These are phyloP conservation scores for Lindbergichthys nudifrons DNA, from an alignment of 2,797 vertebrate genomes.

Conservation along the genomic window DNA sequence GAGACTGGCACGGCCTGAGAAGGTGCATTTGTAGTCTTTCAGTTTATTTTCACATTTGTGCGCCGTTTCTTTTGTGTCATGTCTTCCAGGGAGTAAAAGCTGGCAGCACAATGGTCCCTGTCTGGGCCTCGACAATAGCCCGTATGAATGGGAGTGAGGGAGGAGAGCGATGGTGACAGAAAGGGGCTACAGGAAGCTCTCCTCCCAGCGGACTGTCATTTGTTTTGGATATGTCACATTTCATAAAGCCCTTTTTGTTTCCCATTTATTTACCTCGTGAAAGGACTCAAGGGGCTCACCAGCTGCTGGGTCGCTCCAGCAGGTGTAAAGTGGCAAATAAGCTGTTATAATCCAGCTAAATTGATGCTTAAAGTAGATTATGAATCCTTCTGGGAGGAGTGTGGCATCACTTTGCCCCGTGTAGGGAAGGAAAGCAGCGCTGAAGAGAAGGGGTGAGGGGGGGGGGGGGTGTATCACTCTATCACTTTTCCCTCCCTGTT, in stretches of 20 bases:
- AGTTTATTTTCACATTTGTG: conserved; percentile 51
- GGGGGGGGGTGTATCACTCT: conserved; percentile 56
- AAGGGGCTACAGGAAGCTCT: conserved; percentile 52
- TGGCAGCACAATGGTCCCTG: conserved; percentile 77
- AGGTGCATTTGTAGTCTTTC: conserved; percentile 34
- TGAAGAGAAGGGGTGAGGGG: conserved; percentile 51
- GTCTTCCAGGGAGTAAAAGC: conserved; percentile 67
- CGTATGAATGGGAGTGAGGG: conserved; percentile 71
- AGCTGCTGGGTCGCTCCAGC: conserved; percentile 25
- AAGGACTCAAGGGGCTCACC: conserved; percentile 15
- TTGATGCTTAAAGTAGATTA: conserved; percentile 39
- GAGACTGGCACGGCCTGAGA: conserved; percentile 5
- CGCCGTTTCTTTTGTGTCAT: conserved; percentile 63
- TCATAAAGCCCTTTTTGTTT: conserved; percentile 52
- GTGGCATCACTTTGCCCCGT: conserved; percentile 38
- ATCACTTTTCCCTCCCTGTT: conserved; percentile 53
- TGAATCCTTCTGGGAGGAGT: conserved; percentile 28
- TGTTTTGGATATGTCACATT: conserved; percentile 56
- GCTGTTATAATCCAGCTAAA: conserved; percentile 41
- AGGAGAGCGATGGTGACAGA: conserved; percentile 38
- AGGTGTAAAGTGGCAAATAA: conserved; percentile 47
- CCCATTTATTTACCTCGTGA: conserved; percentile 39
- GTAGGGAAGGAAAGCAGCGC: conserved; percentile 5
- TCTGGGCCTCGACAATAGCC: conserved; percentile 76
- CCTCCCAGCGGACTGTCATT: conserved; percentile 55